phyloP scores from a whole-genome alignment of 2,888 invertebrate genomes.

The Lepidonotus clava region DNA sequence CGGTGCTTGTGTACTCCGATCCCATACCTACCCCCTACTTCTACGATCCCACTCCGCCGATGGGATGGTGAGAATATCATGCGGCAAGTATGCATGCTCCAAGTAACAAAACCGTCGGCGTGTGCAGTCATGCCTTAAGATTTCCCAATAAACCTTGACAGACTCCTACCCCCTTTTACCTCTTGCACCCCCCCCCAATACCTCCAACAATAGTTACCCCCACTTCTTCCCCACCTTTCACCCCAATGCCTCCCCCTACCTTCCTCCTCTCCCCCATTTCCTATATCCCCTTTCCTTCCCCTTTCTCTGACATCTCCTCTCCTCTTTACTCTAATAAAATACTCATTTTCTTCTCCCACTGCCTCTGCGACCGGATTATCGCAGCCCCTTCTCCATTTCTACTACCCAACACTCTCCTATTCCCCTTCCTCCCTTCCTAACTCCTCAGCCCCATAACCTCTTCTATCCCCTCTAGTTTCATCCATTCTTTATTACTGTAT shows the following conservation, averaged over 20 bases:
- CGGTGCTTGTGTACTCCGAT: too few relatives aligned
- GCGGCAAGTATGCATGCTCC: too few relatives aligned
- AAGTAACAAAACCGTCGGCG: too few relatives aligned
- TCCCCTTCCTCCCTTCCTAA: not conserved
- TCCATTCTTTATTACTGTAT: not conserved
- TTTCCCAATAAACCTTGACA: too few relatives aligned
- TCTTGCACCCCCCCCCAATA: not conserved
- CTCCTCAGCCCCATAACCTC: not conserved
- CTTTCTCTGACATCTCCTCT: not conserved
- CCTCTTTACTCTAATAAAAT: not conserved
- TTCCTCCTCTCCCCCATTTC: not conserved
- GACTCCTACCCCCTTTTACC: too few relatives aligned
- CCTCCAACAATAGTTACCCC: not conserved
- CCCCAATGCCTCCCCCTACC: not conserved
- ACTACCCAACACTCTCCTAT: not conserved
- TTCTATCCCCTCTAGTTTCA: not conserved
- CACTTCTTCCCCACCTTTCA: not conserved
- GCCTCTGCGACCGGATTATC: not conserved
- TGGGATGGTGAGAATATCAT: too few relatives aligned
- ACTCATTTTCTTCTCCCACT: not conserved
- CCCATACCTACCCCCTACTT: too few relatives aligned
- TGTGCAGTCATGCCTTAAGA: too few relatives aligned
- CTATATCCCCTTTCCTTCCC: not conserved
- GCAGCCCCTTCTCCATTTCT: not conserved
- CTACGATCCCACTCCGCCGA: too few relatives aligned